Evolutionary conservation across 35 echinoderm and acorn worm species (phyloP), one percentile per base, ranked within the genome.

Genomic region (Acanthaster planci): DNA sequence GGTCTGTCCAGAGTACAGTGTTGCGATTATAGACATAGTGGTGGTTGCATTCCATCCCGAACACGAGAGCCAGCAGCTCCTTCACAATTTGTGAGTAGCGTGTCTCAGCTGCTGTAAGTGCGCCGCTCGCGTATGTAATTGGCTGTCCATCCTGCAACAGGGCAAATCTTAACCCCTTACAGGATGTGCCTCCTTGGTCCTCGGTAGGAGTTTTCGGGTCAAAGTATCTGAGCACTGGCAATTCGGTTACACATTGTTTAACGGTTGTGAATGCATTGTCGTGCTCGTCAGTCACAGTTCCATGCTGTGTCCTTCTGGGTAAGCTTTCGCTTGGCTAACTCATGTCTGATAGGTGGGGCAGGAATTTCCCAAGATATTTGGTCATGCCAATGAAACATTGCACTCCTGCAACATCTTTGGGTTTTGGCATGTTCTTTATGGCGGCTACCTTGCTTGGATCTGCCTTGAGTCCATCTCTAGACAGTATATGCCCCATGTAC

Each of bases 11-110:
- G 8, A 93, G 76, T 51, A 39, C 54, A 10, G 89, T 72, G 17
- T 89, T 39, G 5, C 44, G 83, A 7, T 84, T 84, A 54, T 94
- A 91, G 8, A 50, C 34, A 51, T 82, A 94, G 14, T 76, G 16
- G 56, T 90, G 92, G 23, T 94, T 87, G n/a, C n/a, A n/a, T n/a
- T n/a, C n/a, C n/a, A n/a, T n/a, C 52, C 79, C 91, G 83, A 84
- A 89, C 27, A 78, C 55, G 3, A 93, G 85, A 37, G 91, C 88
- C 26, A 93, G 56, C 26, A 93, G n/a, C 79, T 93, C 86, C n/a
- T n/a, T n/a, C n/a, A n/a, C n/a, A n/a, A n/a, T n/a, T n/a, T n/a
- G n/a, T n/a, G n/a, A n/a, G n/a, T 67, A 89, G 36, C 79, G 77
- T 22, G 52, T 76, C 58, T 94, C 77, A 56, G 55, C 32, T 12